Evolutionary conservation across 1,140 invertebrate genomes (phyloP).

Genomic region (Bombus sibiricus): DNA sequence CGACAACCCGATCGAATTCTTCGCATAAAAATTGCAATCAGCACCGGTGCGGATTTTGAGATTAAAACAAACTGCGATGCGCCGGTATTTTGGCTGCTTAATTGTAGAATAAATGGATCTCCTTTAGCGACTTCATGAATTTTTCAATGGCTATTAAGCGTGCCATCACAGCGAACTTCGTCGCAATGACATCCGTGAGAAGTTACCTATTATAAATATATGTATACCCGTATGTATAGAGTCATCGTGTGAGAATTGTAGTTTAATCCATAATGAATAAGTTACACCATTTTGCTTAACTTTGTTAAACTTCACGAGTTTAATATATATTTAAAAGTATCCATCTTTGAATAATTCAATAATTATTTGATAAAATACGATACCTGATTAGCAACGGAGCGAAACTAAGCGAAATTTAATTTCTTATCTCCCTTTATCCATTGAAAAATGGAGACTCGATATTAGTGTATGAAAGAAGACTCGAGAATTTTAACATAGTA

Average conservation of each 20-base stretch:
- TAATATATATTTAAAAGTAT: neutral
- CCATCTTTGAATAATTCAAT: neutral
- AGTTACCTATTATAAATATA: neutral
- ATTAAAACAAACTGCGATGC: neutral
- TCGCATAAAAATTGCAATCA: neutral
- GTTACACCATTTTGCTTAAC: neutral
- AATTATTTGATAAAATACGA: neutral
- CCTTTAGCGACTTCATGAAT: slow-evolving; percentile 14
- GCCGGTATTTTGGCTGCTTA: neutral
- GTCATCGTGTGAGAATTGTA: neutral
- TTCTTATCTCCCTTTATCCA: neutral
- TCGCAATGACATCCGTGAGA: neutral
- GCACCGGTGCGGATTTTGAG: neutral
- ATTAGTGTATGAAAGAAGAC: neutral
- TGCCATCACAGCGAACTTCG: neutral
- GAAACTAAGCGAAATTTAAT: neutral
- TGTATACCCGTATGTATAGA: neutral
- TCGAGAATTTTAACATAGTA: neutral
- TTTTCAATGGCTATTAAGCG: neutral
- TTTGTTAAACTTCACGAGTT: neutral
- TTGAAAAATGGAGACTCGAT: neutral
- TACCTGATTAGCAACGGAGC: neutral
- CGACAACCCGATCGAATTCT: neutral
- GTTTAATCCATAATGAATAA: neutral
- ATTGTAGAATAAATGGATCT: slow-evolving; percentile 3